Evolutionary conservation across 2,888 invertebrate species (phyloP), one percentile per base, ranked within the genome.

Genomic region (Listrodromus nycthemerus): DNA sequence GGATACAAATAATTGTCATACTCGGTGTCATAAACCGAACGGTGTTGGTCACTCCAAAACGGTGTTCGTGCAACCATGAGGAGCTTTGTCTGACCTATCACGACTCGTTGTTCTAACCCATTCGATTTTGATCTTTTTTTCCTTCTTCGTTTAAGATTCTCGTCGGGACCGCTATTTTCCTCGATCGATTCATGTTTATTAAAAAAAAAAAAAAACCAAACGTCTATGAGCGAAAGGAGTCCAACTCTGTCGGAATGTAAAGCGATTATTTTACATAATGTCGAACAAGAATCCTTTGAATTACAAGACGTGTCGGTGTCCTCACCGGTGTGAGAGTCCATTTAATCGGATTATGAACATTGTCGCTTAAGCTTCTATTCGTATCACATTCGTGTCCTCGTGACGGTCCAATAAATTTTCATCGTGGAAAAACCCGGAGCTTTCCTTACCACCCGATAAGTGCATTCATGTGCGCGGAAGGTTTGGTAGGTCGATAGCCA

Each of bases 401-500:
- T 63, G 65, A 30, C 27, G 37, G 65, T 55, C 16, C 74, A 77
- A 84, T 80, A 84, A 84, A 80, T 84, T 84, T 74, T 69, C 65
- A 27, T 30, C 63, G 69, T n/a, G 21, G 61, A 63, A 52, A 61
- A 80, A 67, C 74, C 7, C 19, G 63, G 41, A 45, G 65, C 30
- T 71, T 76, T 61, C 33, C 30, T 48, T 21, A 52, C 65, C 21
- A 24, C 80, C 81, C 86, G 87, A 86, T 85, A 89, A 89, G 90
- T 89, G 89, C 90, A 91, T 90, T 90, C 89, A 89, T 88, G 88
- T 85, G 89, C 87, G 80, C 78, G 73, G 71, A 84, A 84, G 78
- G 69, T 67, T 77, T 13, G 76, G 75, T 65, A 82, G 79, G 85
- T 85, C 85, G 86, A 80, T 81, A 84, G 84, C 75, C 70, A 79